Conservation (phyloP, 2,888 invertebrate species). For the Macrosoma leucophasiata region DNA sequence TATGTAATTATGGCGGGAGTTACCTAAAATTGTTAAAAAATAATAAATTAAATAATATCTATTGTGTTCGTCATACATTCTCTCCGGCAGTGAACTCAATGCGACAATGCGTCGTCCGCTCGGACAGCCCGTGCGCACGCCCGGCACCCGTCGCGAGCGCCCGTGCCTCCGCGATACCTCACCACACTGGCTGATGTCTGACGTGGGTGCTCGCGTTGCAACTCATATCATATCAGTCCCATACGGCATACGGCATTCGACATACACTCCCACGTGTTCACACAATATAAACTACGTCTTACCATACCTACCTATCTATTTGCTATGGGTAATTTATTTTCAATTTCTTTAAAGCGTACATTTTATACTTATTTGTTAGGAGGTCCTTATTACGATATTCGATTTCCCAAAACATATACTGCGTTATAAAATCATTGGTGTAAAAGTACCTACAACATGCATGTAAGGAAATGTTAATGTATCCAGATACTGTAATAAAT, state of each 20-base stretch:
- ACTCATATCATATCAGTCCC: constrained; percentile 22
- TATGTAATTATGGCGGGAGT: constrained; percentile 30
- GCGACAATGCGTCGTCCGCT: constrained; percentile 41
- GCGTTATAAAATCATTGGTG: constrained; percentile 34
- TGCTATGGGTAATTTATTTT: constrained; percentile 63
- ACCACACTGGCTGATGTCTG: no score
- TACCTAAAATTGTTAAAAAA: constrained; percentile 27
- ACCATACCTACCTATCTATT: constrained; percentile 69
- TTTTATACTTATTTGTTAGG: constrained; percentile 70
- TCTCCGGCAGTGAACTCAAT: constrained; percentile 58
- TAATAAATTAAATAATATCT: constrained; percentile 35
- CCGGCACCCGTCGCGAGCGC: no score
- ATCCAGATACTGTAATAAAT: constrained; percentile 7
- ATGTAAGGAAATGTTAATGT: constrained; percentile 33
- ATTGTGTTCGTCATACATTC: constrained; percentile 36
- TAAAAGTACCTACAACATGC: constrained; percentile 8
- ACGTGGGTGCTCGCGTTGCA: constrained; percentile 14
- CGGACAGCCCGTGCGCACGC: no score
- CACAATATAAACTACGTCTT: constrained; percentile 56
- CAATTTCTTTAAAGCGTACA: constrained; percentile 75
- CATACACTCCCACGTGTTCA: constrained; percentile 60
- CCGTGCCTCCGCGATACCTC: no score
- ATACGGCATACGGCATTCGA: no score
- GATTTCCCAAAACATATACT: constrained; percentile 43
- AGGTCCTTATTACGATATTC: constrained; percentile 62